Percentiles rank a stretch among this genome's conserved stretches.
Evolutionary conservation across 1,140 invertebrate genomes (phyloP).

Genomic region (Holcopasites calliopsidis): DNA sequence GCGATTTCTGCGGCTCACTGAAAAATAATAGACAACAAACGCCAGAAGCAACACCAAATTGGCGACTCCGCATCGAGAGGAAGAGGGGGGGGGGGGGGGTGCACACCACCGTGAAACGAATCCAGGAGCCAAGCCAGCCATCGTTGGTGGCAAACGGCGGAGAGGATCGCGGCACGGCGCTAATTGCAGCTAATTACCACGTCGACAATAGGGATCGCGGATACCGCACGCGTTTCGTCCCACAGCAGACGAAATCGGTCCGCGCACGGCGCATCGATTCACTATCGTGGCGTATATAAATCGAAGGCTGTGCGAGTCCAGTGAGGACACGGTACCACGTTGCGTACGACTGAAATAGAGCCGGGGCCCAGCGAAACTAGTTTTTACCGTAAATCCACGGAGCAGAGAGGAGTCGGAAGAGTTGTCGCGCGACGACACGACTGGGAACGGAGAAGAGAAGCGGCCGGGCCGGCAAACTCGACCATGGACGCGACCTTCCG

Average conservation of each 20-base stretch:
- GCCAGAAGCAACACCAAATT: too few relatives aligned
- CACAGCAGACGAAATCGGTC: constrained; percentile 36
- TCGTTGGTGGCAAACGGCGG: background rate
- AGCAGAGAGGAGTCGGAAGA: constrained; percentile 52
- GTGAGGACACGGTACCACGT: constrained; percentile 50
- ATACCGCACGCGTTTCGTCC: constrained; percentile 2
- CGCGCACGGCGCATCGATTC: constrained; percentile 39
- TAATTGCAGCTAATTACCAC: constrained; percentile 44
- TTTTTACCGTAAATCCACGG: constrained; percentile 74
- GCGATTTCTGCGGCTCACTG: too few relatives aligned
- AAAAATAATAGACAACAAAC: too few relatives aligned
- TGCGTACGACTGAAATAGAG: constrained; percentile 66
- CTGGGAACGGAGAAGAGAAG: background rate
- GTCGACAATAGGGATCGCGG: constrained; percentile 18
- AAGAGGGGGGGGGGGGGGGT: too few relatives aligned
- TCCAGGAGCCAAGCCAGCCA: too few relatives aligned
- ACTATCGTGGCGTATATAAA: constrained; percentile 30
- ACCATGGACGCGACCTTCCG: constrained; percentile 54
- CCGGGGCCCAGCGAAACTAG: constrained; percentile 68
- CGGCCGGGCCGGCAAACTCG: constrained; percentile 30
- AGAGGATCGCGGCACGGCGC: background rate
- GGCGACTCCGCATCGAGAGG: too few relatives aligned
- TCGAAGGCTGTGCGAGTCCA: too few relatives aligned
- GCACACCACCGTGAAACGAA: too few relatives aligned
- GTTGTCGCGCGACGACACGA: constrained; percentile 32